Evolutionary conservation across 2,797 vertebrate species (phyloP), one percentile per base, ranked within the genome.

Genomic region (Enteromius mattozi): DNA sequence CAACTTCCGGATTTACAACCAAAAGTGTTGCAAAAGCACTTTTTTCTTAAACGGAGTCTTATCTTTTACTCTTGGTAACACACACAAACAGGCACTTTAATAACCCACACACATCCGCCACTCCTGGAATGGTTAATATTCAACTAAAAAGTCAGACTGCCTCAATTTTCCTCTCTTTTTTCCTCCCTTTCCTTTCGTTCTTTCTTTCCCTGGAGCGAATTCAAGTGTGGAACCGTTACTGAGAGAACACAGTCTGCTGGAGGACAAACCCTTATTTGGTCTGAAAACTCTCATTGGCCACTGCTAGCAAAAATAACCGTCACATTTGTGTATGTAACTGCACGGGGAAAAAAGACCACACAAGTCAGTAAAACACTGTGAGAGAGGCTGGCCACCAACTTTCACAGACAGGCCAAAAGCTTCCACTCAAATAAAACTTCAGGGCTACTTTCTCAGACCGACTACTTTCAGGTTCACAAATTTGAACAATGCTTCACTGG

Each of bases 251-350:
- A 87, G 74, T 86, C 88, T 35, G 87, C 87, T 82, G 78, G 80
- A 87, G 79, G 83, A 91, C 70, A 19, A 87, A 90, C 89, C 95
- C 95, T 94, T 95, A 95, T 95, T 95, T 95, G 95, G 95, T 92
- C 90, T 89, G 90, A 94, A 93, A 92, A 91, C 91, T 92, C 91
- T 92, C 91, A 89, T 90, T 90, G 87, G 91, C 87, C 87, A 88
- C 88, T 89, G 90, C 92, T 91, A 93, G 93, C 92, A 85, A 93
- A 95, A 95, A 95, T 95, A 95, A 93, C 93, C 90, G 56, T 80
- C 83, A 71, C 85, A 90, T 92, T 92, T 94, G 94, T 94, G 94
- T 94, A 95, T 89, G 91, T 74, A 92, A 93, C 91, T 89, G 92
- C 93, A 92, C 47, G 16, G 40, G 85, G 90, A 91, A 93, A 91